These are phyloP conservation scores for Cheirogaleus major DNA, from an alignment of 2,797 vertebrate species.

Conservation along the genomic window DNA sequence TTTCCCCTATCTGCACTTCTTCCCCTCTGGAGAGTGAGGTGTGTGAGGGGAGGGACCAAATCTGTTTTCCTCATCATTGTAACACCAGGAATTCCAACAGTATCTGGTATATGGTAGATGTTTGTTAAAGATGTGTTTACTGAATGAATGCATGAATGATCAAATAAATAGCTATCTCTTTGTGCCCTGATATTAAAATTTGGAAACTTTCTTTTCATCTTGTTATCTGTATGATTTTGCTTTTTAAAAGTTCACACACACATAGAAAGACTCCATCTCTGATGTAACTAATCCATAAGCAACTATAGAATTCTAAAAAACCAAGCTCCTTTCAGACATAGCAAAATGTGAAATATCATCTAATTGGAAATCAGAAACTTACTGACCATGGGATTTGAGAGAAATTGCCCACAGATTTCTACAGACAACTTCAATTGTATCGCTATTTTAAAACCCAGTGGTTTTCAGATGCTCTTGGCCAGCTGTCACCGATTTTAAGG, in stretches of 20 bases:
- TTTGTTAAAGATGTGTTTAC: background rate
- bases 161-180: background rate
- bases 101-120: background rate
- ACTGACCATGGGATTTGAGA: background rate
- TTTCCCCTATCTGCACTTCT: background rate
- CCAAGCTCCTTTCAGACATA: background rate
- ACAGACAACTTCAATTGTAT: background rate
- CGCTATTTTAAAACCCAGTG: background rate
- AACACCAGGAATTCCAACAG: background rate
- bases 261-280: background rate
- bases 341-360: background rate
- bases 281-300: background rate
- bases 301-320: conserved; percentile 22
- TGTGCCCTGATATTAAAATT: background rate
- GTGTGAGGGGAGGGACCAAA: background rate
- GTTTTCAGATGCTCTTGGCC: background rate
- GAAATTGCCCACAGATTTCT: background rate
- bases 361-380: conserved; percentile 22
- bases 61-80: background rate
- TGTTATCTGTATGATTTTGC: background rate
- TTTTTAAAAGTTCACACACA: background rate
- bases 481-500: background rate
- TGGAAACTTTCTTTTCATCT: background rate
- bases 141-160: background rate
- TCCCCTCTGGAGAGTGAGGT: background rate